Percentiles rank a stretch among this genome's conserved stretches.
These are phyloP conservation scores for Lethocerus indicus DNA, from an alignment of 1,140 invertebrate species.

Conservation along the genomic window DNA sequence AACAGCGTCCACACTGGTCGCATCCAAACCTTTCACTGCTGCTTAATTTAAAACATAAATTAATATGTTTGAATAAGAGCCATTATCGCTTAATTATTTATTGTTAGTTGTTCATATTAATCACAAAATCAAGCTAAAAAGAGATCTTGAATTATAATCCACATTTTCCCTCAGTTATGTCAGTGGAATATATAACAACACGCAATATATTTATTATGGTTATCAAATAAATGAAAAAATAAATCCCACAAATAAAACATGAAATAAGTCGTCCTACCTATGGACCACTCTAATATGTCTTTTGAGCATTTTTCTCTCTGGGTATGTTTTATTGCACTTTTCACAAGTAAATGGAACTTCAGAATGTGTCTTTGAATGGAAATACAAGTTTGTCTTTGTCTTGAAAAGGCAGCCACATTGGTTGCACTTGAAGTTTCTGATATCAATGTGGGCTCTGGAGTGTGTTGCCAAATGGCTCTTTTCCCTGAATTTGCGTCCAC, in stretches of 20 bases:
- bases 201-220: neutral
- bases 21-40: constrained; percentile 19
- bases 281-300: constrained; percentile 12
- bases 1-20: constrained; percentile 20
- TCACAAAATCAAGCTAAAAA: neutral
- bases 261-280: constrained; percentile 1
- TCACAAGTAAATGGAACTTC: constrained; percentile 10
- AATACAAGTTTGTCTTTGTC: constrained; percentile 10
- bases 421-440: constrained; percentile 11
- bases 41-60: neutral
- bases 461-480: constrained; percentile 20
- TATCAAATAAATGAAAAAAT: neutral
- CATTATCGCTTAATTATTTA: neutral
- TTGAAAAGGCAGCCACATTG: constrained; percentile 7
- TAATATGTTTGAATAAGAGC: neutral
- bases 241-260: neutral
- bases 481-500: constrained; percentile 23
- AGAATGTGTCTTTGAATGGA: constrained; percentile 9
- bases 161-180: neutral
- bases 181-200: neutral
- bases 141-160: neutral
- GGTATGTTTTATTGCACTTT: constrained; percentile 10
- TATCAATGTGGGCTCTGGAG: constrained; percentile 22
- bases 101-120: neutral
- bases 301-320: constrained; percentile 4